Evolutionary conservation across 1,140 invertebrate species (phyloP), one percentile per base, ranked within the genome.

Genomic region (Caenorhabditis tropicalis): DNA sequence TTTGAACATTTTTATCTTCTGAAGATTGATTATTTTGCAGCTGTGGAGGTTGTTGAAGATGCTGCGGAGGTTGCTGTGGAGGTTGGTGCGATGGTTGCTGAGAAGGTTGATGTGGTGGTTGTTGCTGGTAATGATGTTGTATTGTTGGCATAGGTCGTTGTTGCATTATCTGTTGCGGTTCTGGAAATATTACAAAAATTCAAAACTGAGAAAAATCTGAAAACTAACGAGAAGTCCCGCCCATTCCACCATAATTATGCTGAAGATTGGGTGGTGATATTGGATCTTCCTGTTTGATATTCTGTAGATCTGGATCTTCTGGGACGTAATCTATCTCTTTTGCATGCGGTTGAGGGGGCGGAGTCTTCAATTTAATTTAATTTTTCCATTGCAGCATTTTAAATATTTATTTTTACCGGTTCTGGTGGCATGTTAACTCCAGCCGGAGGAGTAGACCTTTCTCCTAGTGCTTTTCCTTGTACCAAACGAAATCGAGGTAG

Each of bases 1-100:
- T 85, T n/a, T 43, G 19, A 21, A 85, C 81, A 33, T 65, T 60
- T 60, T 46, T 58, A 21, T 65, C 60, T 24, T 82, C 82, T 36
- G 81, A 31, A 0, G 48, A 29, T 29, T n/a, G 43, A 19, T 81
- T 81, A 24, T 81, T 43, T 6, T 24, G 79, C 1, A 39, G 7
- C 21, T 33, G 33, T 19, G 15, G 65, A 74, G 65, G 36, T 43
- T 33, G 36, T 1, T 15, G 48, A 19, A n/a, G 12, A 19, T 51
- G 48, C 6, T 15, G 48, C n/a, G 15, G 48, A 16, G 48, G 70
- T 39, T 46, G 65, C 19, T 1, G 65, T 31, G 7, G 27, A 29
- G 65, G 21, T 36, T 74, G 65, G 7, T 51, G 49, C 21, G 6
- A 6, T 19, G 56, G 56, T 58, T 27, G 56, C 10, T 12, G 58